phyloP scores from a whole-genome alignment of 2,113 vertebrate genomes.

The Sinosuthora webbiana region DNA sequence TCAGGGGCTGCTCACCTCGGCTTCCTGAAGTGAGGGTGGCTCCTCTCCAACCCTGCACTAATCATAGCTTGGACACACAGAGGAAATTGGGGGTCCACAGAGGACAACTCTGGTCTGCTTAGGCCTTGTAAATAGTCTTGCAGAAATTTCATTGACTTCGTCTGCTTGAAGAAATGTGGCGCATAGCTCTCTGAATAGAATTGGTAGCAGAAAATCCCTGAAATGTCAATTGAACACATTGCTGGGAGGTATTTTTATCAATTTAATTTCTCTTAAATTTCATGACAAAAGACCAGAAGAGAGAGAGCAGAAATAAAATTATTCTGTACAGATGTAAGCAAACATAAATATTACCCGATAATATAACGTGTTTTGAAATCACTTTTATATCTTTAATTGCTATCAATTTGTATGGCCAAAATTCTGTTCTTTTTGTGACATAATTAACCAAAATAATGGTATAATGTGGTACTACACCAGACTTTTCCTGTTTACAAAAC shows the following conservation, averaged over 20 bases:
- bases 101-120: not conserved
- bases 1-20: not conserved
- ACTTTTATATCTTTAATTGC: not conserved
- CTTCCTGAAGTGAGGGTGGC: slow-evolving; percentile 4
- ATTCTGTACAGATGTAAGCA: not conserved
- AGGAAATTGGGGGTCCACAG: not conserved
- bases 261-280: not conserved
- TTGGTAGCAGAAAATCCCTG: not conserved
- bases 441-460: not conserved
- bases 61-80: not conserved
- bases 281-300: not conserved
- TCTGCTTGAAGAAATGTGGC: not conserved
- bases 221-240: not conserved
- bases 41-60: not conserved
- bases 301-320: not conserved
- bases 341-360: not conserved
- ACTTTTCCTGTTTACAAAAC: not conserved
- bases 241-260: not conserved
- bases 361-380: not conserved
- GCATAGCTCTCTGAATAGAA: not conserved
- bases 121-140: not conserved
- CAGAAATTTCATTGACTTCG: not conserved
- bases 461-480: not conserved
- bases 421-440: not conserved
- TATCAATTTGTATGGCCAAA: not conserved